phyloP scores from a whole-genome alignment of 2,888 invertebrate species.

The Cryptus armator region DNA sequence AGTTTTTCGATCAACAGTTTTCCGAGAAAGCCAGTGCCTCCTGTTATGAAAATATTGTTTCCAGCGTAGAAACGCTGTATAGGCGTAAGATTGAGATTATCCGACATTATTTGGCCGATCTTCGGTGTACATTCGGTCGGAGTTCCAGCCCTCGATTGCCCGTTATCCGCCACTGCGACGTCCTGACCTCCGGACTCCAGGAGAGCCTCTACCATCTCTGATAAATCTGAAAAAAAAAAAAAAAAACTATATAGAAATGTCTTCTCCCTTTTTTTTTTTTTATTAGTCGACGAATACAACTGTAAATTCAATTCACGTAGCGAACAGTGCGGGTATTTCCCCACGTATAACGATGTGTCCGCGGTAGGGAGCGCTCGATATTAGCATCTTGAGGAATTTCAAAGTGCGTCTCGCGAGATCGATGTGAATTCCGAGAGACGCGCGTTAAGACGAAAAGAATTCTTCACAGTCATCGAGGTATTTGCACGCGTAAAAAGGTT shows the following conservation, averaged over 20 bases:
- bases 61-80: conserved; percentile 86
- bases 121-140: conserved; percentile 76
- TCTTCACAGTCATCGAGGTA: neutral
- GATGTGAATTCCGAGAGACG: neutral
- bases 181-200: conserved; percentile 83
- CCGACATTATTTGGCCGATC: conserved; percentile 68
- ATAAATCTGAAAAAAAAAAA: conserved; percentile 8
- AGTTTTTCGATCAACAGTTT: conserved; percentile 90
- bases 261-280: too few species aligned
- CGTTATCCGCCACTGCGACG: conserved; percentile 78
- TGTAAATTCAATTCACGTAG: conserved; percentile 46
- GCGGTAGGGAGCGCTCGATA: conserved; percentile 12
- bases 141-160: conserved; percentile 75
- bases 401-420: conserved; percentile 42
- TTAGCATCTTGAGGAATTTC: conserved; percentile 54
- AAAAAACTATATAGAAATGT: neutral
- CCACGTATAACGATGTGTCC: conserved; percentile 20
- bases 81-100: conserved; percentile 76
- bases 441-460: conserved; percentile 1
- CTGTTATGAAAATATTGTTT: conserved; percentile 87
- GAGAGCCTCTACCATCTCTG: conserved; percentile 82
- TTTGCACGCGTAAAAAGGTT: neutral
- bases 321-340: conserved; percentile 14
- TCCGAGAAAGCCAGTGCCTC: conserved; percentile 90
- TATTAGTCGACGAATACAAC: neutral